phyloP scores from a whole-genome alignment of 2,113 vertebrate genomes.

The Synodontis membranacea region DNA sequence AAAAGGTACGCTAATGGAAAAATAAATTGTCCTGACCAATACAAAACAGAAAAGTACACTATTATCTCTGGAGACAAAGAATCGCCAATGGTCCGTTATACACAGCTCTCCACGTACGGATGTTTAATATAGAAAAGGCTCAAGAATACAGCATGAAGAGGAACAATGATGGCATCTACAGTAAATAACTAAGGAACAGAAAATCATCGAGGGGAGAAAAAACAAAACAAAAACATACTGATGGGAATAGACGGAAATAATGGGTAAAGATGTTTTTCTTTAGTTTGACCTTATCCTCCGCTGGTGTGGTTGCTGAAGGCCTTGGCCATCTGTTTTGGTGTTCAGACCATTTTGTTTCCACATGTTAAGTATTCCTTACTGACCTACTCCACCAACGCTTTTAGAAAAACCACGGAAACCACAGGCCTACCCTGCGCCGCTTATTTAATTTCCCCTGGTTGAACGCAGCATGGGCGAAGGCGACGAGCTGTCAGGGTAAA shows the following conservation, averaged over 20 bases:
- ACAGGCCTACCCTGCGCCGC: not conserved
- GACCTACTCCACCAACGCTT: not conserved
- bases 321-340: slow-evolving; percentile 37
- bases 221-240: not conserved
- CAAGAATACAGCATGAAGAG: not conserved
- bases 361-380: slow-evolving; percentile 26
- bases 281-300: not conserved
- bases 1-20: not conserved
- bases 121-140: not conserved
- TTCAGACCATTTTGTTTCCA: slow-evolving; percentile 32
- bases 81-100: not conserved
- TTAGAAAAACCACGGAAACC: not conserved
- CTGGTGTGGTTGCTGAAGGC: not conserved
- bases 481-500: slow-evolving; percentile 40
- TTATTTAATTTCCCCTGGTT: slow-evolving; percentile 36
- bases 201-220: not conserved
- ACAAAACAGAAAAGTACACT: not conserved
- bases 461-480: not conserved
- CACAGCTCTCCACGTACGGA: not conserved
- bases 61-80: not conserved
- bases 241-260: not conserved
- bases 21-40: not conserved
- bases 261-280: not conserved
- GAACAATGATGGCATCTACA: not conserved
- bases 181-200: not conserved